A percentile compares a stretch with the other conserved stretches of the same genome.
Conservation (phyloP, 2,888 invertebrate genomes). For the Coelinius sp. region DNA sequence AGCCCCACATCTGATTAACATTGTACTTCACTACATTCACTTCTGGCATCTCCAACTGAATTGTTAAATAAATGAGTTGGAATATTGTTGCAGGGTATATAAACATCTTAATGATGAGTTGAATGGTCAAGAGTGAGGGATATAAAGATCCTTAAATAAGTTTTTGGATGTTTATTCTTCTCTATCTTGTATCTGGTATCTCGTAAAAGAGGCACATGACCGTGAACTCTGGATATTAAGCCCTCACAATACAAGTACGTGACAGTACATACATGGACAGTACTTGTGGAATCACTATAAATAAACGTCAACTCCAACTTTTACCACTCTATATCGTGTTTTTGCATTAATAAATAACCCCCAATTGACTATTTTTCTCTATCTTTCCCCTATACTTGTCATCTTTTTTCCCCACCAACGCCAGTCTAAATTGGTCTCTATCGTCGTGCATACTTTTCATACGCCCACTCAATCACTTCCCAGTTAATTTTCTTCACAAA, state of each 20-base stretch:
- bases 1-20: constrained; percentile 29
- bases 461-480: background rate
- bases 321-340: constrained; percentile 16
- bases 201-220: constrained; percentile 32
- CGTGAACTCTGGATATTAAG: constrained; percentile 42
- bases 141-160: background rate
- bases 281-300: constrained; percentile 20
- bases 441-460: background rate
- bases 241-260: constrained; percentile 33
- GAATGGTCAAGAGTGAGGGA: background rate
- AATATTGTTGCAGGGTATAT: background rate
- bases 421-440: background rate
- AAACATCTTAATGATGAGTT: background rate
- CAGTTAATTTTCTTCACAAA: background rate
- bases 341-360: constrained; percentile 15
- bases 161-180: constrained; percentile 11
- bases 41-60: background rate
- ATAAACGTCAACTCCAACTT: constrained; percentile 27
- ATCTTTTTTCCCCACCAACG: background rate
- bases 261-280: constrained; percentile 37
- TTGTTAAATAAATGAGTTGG: background rate
- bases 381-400: background rate
- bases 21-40: constrained; percentile 21
- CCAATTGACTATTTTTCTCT: background rate
- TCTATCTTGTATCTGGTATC: constrained; percentile 32